Evolutionary conservation across 2,888 invertebrate species (phyloP).

Genomic region (Apodemia zela): DNA sequence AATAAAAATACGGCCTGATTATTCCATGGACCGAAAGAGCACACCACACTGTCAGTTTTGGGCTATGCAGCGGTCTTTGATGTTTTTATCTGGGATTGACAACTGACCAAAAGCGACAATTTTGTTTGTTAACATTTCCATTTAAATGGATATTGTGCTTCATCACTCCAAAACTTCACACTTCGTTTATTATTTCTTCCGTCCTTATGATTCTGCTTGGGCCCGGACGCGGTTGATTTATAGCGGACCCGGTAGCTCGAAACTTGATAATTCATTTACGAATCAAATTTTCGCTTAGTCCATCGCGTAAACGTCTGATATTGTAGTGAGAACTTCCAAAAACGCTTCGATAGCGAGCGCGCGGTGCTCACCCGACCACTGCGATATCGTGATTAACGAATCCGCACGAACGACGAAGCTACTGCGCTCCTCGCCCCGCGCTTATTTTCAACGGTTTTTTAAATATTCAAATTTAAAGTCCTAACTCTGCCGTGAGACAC

Average conservation of each 20-base stretch:
- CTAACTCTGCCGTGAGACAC: slow-evolving; percentile 28
- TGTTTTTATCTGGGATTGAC: neutral
- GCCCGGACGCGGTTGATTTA: slow-evolving; percentile 31
- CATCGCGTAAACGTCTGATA: slow-evolving; percentile 25
- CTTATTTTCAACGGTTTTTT: neutral
- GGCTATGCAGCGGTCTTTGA: slow-evolving; percentile 1
- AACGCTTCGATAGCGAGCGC: neutral
- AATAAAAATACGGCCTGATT: no score
- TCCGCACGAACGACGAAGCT: neutral
- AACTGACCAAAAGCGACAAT: neutral
- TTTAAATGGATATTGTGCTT: slow-evolving; percentile 1
- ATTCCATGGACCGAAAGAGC: neutral
- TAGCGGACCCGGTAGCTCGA: slow-evolving; percentile 25
- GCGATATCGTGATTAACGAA: neutral
- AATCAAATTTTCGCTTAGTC: slow-evolving; percentile 35
- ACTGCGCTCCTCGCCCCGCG: neutral
- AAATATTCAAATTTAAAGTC: slow-evolving; percentile 29
- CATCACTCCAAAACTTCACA: slow-evolving; percentile 20
- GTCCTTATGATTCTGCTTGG: slow-evolving; percentile 28
- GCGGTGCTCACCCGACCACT: neutral
- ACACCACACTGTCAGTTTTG: neutral
- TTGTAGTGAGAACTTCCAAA: slow-evolving; percentile 3
- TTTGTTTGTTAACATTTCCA: neutral
- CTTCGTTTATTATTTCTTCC: slow-evolving; percentile 31
- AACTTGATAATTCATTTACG: slow-evolving; percentile 29